Percentiles rank a stretch among this genome's conserved stretches.
These are phyloP conservation scores for Arctocebus calabarensis DNA, from an alignment of 2,797 vertebrate species.

Conservation along the genomic window DNA sequence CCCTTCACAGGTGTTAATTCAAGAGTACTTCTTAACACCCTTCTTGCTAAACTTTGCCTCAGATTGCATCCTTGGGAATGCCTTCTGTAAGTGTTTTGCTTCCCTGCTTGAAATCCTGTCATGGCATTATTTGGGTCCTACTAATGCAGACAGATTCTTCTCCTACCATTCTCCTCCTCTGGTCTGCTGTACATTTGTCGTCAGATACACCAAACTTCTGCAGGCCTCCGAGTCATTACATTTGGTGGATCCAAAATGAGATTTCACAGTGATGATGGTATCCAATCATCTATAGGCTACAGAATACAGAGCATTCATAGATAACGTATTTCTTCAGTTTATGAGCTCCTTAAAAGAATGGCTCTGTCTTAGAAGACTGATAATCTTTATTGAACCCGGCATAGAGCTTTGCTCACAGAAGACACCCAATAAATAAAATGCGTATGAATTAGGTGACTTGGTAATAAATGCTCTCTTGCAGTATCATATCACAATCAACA, in stretches of 20 bases:
- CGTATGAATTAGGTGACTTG: background rate
- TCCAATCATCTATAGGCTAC: background rate
- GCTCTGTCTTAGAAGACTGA: background rate
- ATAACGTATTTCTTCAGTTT: background rate
- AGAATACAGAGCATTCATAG: background rate
- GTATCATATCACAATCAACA: background rate
- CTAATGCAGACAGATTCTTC: background rate
- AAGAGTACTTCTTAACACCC: background rate
- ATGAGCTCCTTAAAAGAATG: background rate
- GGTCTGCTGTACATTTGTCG: background rate
- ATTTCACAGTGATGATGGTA: background rate
- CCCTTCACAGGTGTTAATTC: background rate
- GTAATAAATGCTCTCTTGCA: constrained; percentile 17
- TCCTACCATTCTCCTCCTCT: background rate
- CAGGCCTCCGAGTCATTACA: background rate
- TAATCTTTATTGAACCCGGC: background rate
- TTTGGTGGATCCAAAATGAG: background rate
- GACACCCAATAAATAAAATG: background rate
- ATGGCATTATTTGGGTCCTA: background rate
- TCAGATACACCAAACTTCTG: background rate
- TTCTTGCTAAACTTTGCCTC: background rate
- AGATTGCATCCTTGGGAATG: background rate
- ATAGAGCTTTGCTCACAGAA: constrained; percentile 8
- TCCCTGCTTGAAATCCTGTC: background rate
- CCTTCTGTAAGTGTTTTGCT: background rate